These are phyloP conservation scores for Pogonognathellus flavescens DNA, from an alignment of 1,140 invertebrate species.

Conservation along the genomic window DNA sequence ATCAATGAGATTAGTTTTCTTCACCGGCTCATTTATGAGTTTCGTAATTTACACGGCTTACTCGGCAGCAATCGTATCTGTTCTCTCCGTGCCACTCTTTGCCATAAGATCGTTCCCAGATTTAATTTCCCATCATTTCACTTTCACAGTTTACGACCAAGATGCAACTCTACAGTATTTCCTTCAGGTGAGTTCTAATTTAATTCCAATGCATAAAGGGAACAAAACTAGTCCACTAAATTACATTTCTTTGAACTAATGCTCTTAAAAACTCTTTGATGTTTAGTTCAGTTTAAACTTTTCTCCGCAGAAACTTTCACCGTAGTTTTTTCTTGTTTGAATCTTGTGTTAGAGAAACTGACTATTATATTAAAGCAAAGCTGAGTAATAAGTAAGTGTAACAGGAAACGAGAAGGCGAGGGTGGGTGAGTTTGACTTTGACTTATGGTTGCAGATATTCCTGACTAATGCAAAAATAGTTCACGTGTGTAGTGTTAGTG, in stretches of 20 bases:
- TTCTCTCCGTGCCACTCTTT: slow-evolving; percentile 32
- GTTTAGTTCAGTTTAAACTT: slow-evolving; percentile 16
- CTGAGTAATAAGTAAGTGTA: too few species aligned
- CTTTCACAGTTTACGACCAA: slow-evolving; percentile 40
- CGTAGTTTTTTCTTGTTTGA: background rate
- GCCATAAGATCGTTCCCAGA: slow-evolving; percentile 45
- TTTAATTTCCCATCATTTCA: slow-evolving; percentile 46
- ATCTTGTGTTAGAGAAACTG: background rate
- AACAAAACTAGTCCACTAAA: slow-evolving; percentile 37
- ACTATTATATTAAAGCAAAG: too few species aligned
- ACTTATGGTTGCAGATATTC: too few species aligned
- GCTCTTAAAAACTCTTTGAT: slow-evolving; percentile 27
- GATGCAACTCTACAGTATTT: slow-evolving; percentile 40
- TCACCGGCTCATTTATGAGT: slow-evolving; percentile 39
- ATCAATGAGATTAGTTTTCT: slow-evolving; percentile 42
- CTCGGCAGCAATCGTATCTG: slow-evolving; percentile 46
- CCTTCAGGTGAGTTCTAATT: slow-evolving; percentile 46
- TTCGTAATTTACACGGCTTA: slow-evolving; percentile 43
- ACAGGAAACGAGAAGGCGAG: too few species aligned
- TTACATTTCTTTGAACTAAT: slow-evolving; percentile 40
- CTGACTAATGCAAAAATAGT: too few species aligned
- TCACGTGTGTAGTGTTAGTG: too few species aligned
- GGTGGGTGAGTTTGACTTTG: too few species aligned
- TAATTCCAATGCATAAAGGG: slow-evolving; percentile 45
- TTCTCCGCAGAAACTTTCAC: background rate